phyloP scores from a whole-genome alignment of 2,888 invertebrate species.

The Ischnus inquisitorius region DNA sequence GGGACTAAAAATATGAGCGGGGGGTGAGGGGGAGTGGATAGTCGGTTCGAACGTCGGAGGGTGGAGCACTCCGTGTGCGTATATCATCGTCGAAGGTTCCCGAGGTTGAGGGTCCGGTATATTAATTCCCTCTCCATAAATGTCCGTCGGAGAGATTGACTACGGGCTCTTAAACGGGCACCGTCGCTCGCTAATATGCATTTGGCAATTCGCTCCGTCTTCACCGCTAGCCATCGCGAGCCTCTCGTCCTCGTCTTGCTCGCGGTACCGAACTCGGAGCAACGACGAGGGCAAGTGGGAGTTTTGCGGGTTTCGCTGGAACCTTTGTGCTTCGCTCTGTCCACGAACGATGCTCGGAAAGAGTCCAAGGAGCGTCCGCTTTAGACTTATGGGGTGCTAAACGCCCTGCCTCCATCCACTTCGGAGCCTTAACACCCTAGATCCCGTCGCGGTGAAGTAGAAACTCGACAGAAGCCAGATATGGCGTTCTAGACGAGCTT shows the following conservation, averaged over 20 bases:
- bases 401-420: conserved; percentile 51
- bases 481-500: background rate
- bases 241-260: conserved; percentile 28
- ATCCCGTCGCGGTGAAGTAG: conserved; percentile 42
- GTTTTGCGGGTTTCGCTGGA: conserved; percentile 54
- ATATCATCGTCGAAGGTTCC: conserved; percentile 82
- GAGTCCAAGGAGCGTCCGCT: conserved; percentile 51
- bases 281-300: conserved; percentile 18
- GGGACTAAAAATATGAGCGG: conserved; percentile 9
- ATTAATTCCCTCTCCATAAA: conserved; percentile 85
- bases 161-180: conserved; percentile 84
- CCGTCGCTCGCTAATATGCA: conserved; percentile 84
- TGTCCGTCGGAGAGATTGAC: conserved; percentile 84
- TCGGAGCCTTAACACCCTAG: conserved; percentile 33
- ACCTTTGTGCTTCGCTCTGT: conserved; percentile 51
- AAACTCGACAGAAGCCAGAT: conserved; percentile 53
- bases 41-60: conserved; percentile 70
- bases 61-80: conserved; percentile 81
- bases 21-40: conserved; percentile 32
- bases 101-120: conserved; percentile 83
- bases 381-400: conserved; percentile 54
- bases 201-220: conserved; percentile 81
- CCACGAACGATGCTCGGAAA: conserved; percentile 50
- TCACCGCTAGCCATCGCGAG: conserved; percentile 17
- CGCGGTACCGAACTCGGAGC: conserved; percentile 8